phyloP scores from a whole-genome alignment of 2,113 vertebrate genomes.

The Pseudorectes ferrugineus region DNA sequence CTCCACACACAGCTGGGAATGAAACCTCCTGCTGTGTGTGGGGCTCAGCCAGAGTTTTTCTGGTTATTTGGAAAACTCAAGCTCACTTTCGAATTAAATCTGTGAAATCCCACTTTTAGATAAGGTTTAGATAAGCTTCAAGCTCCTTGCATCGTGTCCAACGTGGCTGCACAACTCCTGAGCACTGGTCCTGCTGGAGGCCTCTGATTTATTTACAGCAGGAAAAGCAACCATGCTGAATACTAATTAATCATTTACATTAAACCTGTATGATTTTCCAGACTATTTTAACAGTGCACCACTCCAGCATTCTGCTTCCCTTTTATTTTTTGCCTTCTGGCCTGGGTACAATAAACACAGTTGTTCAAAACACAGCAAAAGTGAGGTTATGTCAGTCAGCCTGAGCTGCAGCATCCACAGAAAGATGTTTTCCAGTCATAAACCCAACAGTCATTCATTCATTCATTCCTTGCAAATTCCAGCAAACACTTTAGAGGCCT shows the following conservation, averaged over 20 bases:
- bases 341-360: neutral
- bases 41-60: neutral
- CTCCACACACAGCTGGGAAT: neutral
- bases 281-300: neutral
- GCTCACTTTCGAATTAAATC: neutral
- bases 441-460: constrained; percentile 34
- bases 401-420: neutral
- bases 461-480: constrained; percentile 48
- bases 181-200: neutral
- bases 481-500: constrained; percentile 34
- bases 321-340: neutral
- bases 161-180: accelerated
- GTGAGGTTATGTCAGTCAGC: neutral
- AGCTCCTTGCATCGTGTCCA: neutral
- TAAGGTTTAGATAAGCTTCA: neutral
- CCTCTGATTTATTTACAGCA: neutral
- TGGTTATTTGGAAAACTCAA: neutral
- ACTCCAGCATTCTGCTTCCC: neutral
- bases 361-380: neutral
- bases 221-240: neutral
- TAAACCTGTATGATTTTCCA: neutral
- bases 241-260: neutral
- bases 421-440: constrained; percentile 35
- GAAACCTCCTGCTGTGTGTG: neutral
- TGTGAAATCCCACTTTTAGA: neutral